phyloP scores from a whole-genome alignment of 2,797 vertebrate genomes.

The Catamblyrhynchus diadema region DNA sequence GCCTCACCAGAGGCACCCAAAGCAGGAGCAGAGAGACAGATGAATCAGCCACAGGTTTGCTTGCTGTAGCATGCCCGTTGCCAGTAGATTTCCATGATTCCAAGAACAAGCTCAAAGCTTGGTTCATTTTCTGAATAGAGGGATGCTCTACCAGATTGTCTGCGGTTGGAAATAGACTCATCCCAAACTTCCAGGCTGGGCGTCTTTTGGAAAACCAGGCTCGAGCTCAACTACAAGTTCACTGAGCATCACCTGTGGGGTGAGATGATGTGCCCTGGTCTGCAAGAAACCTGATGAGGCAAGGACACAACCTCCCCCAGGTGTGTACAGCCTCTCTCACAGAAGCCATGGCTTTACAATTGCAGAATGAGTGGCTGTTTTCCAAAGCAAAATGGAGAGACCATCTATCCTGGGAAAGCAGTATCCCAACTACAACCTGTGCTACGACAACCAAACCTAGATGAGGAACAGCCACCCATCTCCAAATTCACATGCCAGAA shows the following conservation, averaged over 20 bases:
- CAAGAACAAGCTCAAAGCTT: not conserved
- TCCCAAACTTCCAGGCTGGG: not conserved
- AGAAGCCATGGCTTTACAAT: not conserved
- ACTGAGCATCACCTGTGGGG: not conserved
- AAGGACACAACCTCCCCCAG: not conserved
- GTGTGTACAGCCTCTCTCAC: not conserved
- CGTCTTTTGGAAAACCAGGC: not conserved
- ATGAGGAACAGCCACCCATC: not conserved
- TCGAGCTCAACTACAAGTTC: not conserved
- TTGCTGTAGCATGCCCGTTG: not conserved
- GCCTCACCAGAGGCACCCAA: conserved; percentile 5
- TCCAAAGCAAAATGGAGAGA: not conserved
- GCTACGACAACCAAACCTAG: not conserved
- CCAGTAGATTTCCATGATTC: conserved; percentile 25
- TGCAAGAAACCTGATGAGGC: not conserved
- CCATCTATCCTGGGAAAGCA: not conserved
- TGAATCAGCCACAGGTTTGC: conserved; percentile 23
- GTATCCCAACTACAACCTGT: not conserved
- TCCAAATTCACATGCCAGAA: not conserved
- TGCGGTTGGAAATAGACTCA: not conserved
- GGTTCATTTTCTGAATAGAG: conserved; percentile 1
- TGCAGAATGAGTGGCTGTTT: not conserved
- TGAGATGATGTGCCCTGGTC: not conserved
- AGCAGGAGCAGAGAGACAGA: conserved; percentile 40
- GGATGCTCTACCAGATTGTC: conserved; percentile 5